Conservation (phyloP, 2,113 vertebrate species). For the Alectura lathami region DNA sequence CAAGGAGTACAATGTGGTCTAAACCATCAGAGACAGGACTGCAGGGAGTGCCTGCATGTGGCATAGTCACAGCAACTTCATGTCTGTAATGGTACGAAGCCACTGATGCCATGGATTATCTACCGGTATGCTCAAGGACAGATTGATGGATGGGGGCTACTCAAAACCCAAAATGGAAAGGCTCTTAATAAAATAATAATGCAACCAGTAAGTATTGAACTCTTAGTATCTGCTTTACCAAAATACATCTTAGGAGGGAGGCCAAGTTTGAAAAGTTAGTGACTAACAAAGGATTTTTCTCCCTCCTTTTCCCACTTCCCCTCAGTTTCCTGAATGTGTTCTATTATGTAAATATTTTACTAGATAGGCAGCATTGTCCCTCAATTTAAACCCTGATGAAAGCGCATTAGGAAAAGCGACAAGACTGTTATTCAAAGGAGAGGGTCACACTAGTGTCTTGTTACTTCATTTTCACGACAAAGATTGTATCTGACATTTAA, state of each 20-base stretch:
- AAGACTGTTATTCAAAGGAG: conserved; percentile 25
- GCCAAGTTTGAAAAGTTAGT: neutral
- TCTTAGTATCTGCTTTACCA: neutral
- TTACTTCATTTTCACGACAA: conserved; percentile 66
- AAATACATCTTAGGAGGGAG: neutral
- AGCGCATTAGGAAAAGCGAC: conserved; percentile 39
- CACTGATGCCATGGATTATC: neutral
- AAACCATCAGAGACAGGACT: neutral
- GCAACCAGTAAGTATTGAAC: neutral
- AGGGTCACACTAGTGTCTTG: conserved; percentile 19
- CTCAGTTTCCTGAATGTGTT: neutral
- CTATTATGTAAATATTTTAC: conserved; percentile 10
- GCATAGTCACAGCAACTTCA: neutral
- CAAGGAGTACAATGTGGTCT: neutral
- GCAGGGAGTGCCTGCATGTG: neutral
- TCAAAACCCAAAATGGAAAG: neutral
- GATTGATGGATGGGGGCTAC: neutral
- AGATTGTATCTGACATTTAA: conserved; percentile 65
- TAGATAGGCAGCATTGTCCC: neutral
- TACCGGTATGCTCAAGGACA: neutral
- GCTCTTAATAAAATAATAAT: neutral
- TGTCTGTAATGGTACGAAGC: neutral
- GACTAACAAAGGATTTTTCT: neutral
- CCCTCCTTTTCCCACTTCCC: neutral
- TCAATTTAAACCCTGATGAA: neutral